Evolutionary conservation across 1,140 invertebrate genomes (phyloP), one percentile per base, ranked within the genome.

Genomic region (Kradibia gibbosae): DNA sequence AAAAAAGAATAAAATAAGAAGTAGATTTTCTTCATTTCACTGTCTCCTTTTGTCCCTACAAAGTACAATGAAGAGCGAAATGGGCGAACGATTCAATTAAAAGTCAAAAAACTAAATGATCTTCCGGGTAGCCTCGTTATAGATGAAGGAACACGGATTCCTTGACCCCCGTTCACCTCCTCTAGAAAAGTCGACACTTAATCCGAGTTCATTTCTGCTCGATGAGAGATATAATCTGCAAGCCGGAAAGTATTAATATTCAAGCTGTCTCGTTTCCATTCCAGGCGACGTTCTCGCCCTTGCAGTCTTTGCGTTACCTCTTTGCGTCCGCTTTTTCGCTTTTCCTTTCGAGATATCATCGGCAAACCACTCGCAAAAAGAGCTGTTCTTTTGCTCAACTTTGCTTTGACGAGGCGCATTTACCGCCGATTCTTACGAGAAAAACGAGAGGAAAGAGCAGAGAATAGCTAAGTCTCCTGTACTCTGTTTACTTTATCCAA

Each of bases 211-310:
- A 42, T 74, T 71, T 53, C 42, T 25, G 15, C 39, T 34, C 67
- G 28, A 72, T 60, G 65, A 55, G 57, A 71, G 80, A 82, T 70
- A 82, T 75, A 75, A 81, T 81, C 79, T 75, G 39, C 73, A 57
- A 36, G 74, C 25, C 65, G 80, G 53, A 70, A 82, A 62, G 75
- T 78, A 82, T 78, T 78, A 82, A 82, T 82, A 78, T 78, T 82
- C 67, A 82, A 25, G 34, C 65, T 72, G 67, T 55, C 75, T 72
- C 55, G 71, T 53, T 78, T 81, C 36, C 34, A 55, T 70, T 76
- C 17, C 15, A 36, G 20, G 50, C 34, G 8, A 17, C n/a, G 2
- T 45, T 78, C 28, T 70, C 11, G 7, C 39, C 39, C 76, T 78
- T 72, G 48, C 34, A 53, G 17, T 5, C 36, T 45, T 39, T 53